A percentile compares a stretch with the other conserved stretches of the same genome.
These are phyloP conservation scores for Gadus macrocephalus DNA, from an alignment of 2,113 vertebrate species.

Conservation along the genomic window DNA sequence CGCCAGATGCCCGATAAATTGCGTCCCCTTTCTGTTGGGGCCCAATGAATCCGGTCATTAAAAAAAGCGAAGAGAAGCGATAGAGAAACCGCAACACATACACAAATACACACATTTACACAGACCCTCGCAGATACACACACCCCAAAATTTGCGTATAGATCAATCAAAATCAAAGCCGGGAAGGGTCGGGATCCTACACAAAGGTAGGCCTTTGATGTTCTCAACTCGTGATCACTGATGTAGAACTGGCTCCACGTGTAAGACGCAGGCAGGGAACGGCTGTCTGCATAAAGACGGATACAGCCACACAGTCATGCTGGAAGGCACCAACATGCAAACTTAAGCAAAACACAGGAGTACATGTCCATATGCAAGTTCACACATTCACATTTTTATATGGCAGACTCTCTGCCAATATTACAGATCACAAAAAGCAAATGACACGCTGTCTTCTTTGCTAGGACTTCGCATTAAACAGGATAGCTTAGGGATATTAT, in stretches of 20 bases:
- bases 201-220: conserved; percentile 57
- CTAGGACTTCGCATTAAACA: too few species aligned
- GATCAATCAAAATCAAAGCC: conserved; percentile 33
- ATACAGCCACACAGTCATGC: not conserved
- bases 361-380: too few species aligned
- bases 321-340: too few species aligned
- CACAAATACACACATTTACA: conserved; percentile 22
- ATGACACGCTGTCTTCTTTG: too few species aligned
- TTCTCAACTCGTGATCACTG: conserved; percentile 64
- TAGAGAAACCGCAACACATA: conserved; percentile 29
- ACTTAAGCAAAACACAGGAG: too few species aligned
- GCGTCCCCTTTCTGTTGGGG: conserved; percentile 56
- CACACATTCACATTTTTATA: too few species aligned
- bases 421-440: too few species aligned
- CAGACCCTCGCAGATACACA: too few species aligned
- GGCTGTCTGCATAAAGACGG: not conserved
- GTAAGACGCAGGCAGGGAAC: not conserved
- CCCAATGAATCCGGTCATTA: conserved; percentile 62
- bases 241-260: conserved; percentile 41
- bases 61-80: conserved; percentile 24
- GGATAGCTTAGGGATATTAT: too few species aligned
- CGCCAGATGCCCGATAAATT: conserved; percentile 64
- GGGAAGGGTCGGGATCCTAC: conserved; percentile 44
- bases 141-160: not conserved
- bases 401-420: too few species aligned